Base-by-base conservation (phyloP, 2,113 vertebrate species). In the Chionomys nivalis region DNA sequence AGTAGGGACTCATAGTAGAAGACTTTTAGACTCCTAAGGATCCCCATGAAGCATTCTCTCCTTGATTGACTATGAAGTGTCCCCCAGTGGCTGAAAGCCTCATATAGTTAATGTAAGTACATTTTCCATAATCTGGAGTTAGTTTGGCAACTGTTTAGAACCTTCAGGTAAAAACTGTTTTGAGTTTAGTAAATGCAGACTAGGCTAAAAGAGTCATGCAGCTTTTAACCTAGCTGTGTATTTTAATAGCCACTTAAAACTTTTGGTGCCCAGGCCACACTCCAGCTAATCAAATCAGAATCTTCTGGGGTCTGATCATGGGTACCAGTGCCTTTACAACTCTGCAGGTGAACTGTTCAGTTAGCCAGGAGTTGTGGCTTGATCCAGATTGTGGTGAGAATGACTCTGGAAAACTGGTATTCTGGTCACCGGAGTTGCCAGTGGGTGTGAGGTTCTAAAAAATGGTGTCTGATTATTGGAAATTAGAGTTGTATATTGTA, bases 131-230 rank as follows among this genome's bases (percentile, higher is more conserved):
- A 63, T 70, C 42, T 92, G 89, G n/a, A 39, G 73, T 2, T 96
- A 72, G 91, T 94, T 97, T 91, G 42, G 61, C 91, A 85, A 61
- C 77, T 93, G 10, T 91, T 89, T 70, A 92, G 44, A 90, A 61
- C 49, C 91, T 19, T 87, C 42, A 83, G 68, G 14, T 93, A 78
- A 90, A 90, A 78, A 61, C 42, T 94, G 0, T 90, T 96, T 94
- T 95, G 23, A 73, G 42, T 4, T 95, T 90, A 87, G 42, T 89
- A 94, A 95, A 87, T 96, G 66, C 72, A 96, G 91, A 90, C 66
- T 36, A 91, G 47, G 16, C 61, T 49, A n/a, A 31, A 76, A 91
- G 89, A 82, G 86, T 44, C 44, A 44, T 90, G 76, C 1, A 79
- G 55, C 52, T 96, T 95, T 90, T 49, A 93, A 5, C 66, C 24